These are phyloP conservation scores for Apodemus speciosus DNA, from an alignment of 2,113 vertebrate genomes.

Conservation along the genomic window DNA sequence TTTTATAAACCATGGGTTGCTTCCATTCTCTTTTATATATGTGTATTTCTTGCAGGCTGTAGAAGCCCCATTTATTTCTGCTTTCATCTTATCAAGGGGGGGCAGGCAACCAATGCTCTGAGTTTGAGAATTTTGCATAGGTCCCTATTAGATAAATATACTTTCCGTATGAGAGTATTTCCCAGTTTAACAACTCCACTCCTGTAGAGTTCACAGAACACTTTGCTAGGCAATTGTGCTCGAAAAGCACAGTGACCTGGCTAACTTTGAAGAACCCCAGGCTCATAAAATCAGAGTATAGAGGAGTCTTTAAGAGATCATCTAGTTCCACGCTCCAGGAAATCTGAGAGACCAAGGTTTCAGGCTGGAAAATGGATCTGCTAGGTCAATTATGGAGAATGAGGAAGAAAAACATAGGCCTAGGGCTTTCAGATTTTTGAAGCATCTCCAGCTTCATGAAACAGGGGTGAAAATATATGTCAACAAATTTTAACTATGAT, in stretches of 20 bases:
- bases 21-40: conserved; percentile 20
- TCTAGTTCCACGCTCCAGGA: conserved; percentile 10
- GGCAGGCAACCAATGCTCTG: background rate
- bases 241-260: background rate
- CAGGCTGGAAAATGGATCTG: background rate
- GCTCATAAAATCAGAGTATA: background rate
- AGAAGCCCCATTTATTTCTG: background rate
- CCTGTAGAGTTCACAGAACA: background rate
- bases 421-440: conserved; percentile 7
- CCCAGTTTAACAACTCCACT: background rate
- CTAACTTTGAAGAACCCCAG: conserved; percentile 43
- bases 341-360: background rate
- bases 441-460: conserved; percentile 34
- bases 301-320: background rate
- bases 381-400: background rate
- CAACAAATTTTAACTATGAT: background rate
- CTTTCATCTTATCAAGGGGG: background rate
- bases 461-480: background rate
- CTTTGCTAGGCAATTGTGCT: background rate
- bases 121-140: conserved; percentile 4
- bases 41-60: background rate
- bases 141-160: background rate
- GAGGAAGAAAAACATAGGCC: background rate
- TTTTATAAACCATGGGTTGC: background rate
- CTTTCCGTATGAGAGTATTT: background rate